These are phyloP conservation scores for Sebastolobus alascanus DNA, from an alignment of 2,797 vertebrate genomes.

Conservation along the genomic window DNA sequence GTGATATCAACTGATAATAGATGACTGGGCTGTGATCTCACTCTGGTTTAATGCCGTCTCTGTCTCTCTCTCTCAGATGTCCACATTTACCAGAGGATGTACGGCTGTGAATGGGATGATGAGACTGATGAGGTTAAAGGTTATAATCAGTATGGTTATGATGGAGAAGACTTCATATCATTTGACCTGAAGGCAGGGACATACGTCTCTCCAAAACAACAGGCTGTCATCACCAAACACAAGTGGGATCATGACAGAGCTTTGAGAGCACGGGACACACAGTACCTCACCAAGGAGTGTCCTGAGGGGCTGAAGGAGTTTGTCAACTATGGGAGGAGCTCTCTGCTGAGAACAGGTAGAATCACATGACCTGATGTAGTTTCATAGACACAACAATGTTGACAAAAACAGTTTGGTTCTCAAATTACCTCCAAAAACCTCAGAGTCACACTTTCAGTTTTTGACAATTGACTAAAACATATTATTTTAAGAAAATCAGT, in stretches of 20 bases:
- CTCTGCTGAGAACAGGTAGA: slow-evolving; percentile 67
- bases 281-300: background rate
- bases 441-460: too few species aligned
- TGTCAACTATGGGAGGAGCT: slow-evolving; percentile 36
- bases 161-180: slow-evolving; percentile 51
- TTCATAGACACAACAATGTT: background rate
- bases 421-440: too few species aligned
- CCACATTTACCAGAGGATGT: rapidly evolving
- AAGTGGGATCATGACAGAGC: slow-evolving; percentile 23
- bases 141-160: rapidly evolving
- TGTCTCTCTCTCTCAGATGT: slow-evolving; percentile 40
- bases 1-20: too few species aligned
- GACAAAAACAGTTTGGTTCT: too few species aligned
- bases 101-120: too few species aligned
- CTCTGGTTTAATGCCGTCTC: background rate
- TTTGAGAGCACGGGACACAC: rapidly evolving
- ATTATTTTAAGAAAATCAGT: too few species aligned
- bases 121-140: rapidly evolving
- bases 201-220: background rate
- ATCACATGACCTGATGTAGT: slow-evolving; percentile 14
- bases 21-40: too few species aligned
- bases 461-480: too few species aligned
- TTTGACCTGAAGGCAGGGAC: background rate
- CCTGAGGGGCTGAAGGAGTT: slow-evolving; percentile 51
- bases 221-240: slow-evolving; percentile 8